Evolutionary conservation across 2,113 vertebrate genomes (phyloP), one percentile per base, ranked within the genome.

Genomic region (Crotalus tigris): DNA sequence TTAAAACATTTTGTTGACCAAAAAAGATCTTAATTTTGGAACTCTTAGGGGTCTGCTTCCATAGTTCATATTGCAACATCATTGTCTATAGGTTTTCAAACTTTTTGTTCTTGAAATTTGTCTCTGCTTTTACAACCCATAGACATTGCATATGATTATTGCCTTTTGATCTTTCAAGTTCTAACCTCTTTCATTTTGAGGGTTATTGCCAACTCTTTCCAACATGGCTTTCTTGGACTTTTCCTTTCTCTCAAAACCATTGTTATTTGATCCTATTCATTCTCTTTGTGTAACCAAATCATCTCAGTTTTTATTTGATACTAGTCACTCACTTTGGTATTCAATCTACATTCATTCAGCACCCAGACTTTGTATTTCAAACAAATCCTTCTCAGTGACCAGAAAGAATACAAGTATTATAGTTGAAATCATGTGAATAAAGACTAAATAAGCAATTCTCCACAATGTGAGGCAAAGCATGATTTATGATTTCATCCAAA

Each of bases 1-100:
- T 85, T 53, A 92, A 75, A 88, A 91, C 29, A 90, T 44, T 85
- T 91, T 93, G 55, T 44, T 91, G 69, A 61, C 23, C 17, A 54
- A 58, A 23, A 89, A 93, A 51, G n/a, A 85, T 44, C 54, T 85
- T 91, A 49, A 85, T 89, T 93, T 85, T 85, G 64, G 46, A 58
- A 53, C 12, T 75, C 26, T 86, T 13, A 5, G 44, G 85, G 24
- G 57, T 55, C 53, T 88, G 3, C 87, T 26, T 64, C 93, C 93
- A 75, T 46, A 59, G 85, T 55, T 75, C 88, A 89, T 13, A 13
- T 58, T 90, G 95, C 49, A 91, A 75, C 3, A 64, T 11, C 26
- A 64, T 64, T 29, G 24, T 64, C 26, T 29, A 64, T 8, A 64
- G 10, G 29, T 64, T 29, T 29, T 29, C 26, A 29, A 29, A 64